Evolutionary conservation across 2,797 vertebrate genomes (phyloP).

Genomic region (Phalloptychus januarius): DNA sequence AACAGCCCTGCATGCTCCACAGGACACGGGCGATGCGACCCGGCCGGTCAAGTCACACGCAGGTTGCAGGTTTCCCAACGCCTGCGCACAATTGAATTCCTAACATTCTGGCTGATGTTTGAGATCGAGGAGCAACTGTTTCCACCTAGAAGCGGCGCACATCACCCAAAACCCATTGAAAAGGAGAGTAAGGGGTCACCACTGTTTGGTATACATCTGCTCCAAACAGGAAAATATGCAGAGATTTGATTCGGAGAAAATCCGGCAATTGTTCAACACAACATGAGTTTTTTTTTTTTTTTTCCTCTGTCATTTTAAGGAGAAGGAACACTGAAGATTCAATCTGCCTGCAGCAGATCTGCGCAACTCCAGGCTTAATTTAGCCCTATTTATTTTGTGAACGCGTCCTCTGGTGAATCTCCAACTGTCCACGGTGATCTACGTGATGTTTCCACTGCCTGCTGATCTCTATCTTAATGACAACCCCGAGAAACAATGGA

Average conservation of each 20-base stretch:
- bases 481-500: constrained; percentile 64
- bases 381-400: constrained; percentile 59
- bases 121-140: constrained; percentile 82
- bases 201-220: constrained; percentile 89
- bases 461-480: constrained; percentile 69
- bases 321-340: constrained; percentile 74
- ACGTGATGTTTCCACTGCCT: constrained; percentile 74
- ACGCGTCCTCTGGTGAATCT: constrained; percentile 62
- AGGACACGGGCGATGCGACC: constrained; percentile 69
- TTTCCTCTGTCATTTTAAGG: constrained; percentile 36
- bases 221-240: constrained; percentile 92
- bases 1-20: constrained; percentile 48
- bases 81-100: constrained; percentile 83
- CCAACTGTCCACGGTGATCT: constrained; percentile 62
- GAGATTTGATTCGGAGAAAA: constrained; percentile 89
- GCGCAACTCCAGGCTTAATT: constrained; percentile 39
- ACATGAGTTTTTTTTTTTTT: constrained; percentile 76
- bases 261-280: constrained; percentile 91
- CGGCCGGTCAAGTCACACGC: constrained; percentile 74
- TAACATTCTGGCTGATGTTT: constrained; percentile 83
- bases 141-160: constrained; percentile 81
- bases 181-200: constrained; percentile 84
- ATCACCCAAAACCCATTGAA: constrained; percentile 84
- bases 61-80: constrained; percentile 74
- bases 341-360: constrained; percentile 35